Evolutionary conservation across 2,888 invertebrate genomes (phyloP), one percentile per base, ranked within the genome.

Genomic region (Pristionchus fissidentatus): DNA sequence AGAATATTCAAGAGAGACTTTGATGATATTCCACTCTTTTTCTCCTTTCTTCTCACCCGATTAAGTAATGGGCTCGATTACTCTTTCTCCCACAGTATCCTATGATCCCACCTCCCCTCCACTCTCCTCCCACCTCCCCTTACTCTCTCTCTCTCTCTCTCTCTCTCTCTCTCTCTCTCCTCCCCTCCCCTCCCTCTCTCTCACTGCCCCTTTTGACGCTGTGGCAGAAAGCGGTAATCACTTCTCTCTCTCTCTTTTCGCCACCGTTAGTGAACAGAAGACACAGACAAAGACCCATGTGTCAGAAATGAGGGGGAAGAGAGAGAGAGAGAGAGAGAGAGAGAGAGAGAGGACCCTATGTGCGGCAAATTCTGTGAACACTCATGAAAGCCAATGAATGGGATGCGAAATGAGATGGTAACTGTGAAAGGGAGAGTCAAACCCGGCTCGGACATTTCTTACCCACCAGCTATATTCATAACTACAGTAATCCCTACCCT

Each of bases 191-290:
- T 10, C 62, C 29, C n/a, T n/a, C n/a, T n/a, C n/a, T n/a, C n/a
- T n/a, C n/a, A n/a, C n/a, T n/a, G n/a, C n/a, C n/a, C n/a, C 19
- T 19, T 62, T 62, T 62, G 62, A 62, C 32, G 62, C 62, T n/a
- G n/a, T n/a, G n/a, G n/a, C n/a, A n/a, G n/a, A n/a, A n/a, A 13
- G 70, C 70, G 70, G 70, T 73, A 73, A 73, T 73, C 70, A 73
- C 43, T 73, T 19, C 49, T 49, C 13, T 19, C 49, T 13, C 49
- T 19, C 19, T 19, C 49, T n/a, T n/a, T n/a, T n/a, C n/a, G n/a
- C n/a, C n/a, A n/a, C n/a, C n/a, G n/a, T 35, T 62, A 62, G 62
- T 62, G 62, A 62, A 62, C 62, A 62, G 62, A 62, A 62, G 62
- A 62, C 62, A 62, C 29, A 73, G 41, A 73, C 26, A 66, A 29